phyloP scores from a whole-genome alignment of 2,888 invertebrate species.

The Patella ulyssiponensis region DNA sequence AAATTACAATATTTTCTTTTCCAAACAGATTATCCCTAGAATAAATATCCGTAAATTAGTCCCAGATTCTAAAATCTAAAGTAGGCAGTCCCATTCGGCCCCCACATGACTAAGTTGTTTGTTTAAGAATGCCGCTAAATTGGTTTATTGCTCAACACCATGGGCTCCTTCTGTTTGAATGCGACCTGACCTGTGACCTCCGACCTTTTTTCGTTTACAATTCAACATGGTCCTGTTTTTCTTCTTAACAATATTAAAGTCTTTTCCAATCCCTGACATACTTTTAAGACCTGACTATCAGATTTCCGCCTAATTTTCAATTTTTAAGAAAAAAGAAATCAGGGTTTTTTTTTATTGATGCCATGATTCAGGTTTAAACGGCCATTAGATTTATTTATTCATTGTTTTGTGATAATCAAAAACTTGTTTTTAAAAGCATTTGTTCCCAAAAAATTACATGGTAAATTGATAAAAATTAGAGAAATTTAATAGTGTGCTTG shows the following conservation, averaged over 20 bases:
- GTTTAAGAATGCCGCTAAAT: slow-evolving; percentile 18
- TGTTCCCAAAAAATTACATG: too few species aligned
- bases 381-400: too few species aligned
- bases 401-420: too few species aligned
- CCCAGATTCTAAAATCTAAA: slow-evolving; percentile 17
- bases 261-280: too few species aligned
- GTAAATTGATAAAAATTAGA: too few species aligned
- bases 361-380: too few species aligned
- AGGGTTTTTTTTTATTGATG: too few species aligned
- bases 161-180: slow-evolving; percentile 19
- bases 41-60: slow-evolving; percentile 29
- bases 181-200: slow-evolving; percentile 14
- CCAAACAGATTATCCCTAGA: slow-evolving; percentile 27
- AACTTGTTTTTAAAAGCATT: too few species aligned
- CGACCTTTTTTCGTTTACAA: slow-evolving; percentile 14
- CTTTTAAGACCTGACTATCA: too few species aligned
- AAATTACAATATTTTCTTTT: slow-evolving; percentile 31
- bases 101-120: slow-evolving; percentile 25
- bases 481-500: too few species aligned
- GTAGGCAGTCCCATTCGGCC: slow-evolving; percentile 7
- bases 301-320: too few species aligned
- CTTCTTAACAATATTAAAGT: neutral
- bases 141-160: slow-evolving; percentile 21
- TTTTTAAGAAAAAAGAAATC: too few species aligned
- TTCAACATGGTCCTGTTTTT: slow-evolving; percentile 1